These are phyloP conservation scores for Cariama cristata DNA, from an alignment of 2,113 vertebrate genomes.

Conservation along the genomic window DNA sequence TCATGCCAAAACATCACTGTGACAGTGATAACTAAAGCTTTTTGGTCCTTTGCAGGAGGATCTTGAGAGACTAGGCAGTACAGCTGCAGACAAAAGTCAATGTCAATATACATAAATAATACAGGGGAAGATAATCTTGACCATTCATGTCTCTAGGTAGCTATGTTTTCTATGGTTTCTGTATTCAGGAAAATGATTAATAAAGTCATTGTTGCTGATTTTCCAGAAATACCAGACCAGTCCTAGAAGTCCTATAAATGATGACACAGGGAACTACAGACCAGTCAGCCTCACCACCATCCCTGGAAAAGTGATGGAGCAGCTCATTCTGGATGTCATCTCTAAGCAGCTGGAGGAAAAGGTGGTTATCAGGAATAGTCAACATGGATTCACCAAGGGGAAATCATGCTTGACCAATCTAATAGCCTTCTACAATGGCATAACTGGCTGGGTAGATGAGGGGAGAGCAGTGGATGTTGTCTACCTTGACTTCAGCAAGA, in stretches of 20 bases:
- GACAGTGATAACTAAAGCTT: not conserved
- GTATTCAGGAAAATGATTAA: not conserved
- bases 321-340: too few relatives aligned
- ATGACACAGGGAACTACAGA: too few relatives aligned
- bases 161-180: not conserved
- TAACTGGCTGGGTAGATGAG: too few relatives aligned
- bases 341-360: too few relatives aligned
- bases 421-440: too few relatives aligned
- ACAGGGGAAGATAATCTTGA: not conserved
- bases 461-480: too few relatives aligned
- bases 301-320: too few relatives aligned
- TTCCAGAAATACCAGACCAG: not conserved
- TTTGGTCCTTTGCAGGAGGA: not conserved
- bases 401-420: too few relatives aligned
- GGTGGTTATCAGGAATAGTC: too few relatives aligned
- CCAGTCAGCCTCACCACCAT: too few relatives aligned
- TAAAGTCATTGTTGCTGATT: not conserved
- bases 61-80: not conserved
- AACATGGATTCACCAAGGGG: too few relatives aligned
- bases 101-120: not conserved
- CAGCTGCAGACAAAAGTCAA: not conserved
- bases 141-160: not conserved
- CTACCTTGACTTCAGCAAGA: too few relatives aligned
- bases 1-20: not conserved
- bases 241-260: not conserved